phyloP scores from a whole-genome alignment of 2,888 invertebrate genomes.

The Anthophora plumipes region DNA sequence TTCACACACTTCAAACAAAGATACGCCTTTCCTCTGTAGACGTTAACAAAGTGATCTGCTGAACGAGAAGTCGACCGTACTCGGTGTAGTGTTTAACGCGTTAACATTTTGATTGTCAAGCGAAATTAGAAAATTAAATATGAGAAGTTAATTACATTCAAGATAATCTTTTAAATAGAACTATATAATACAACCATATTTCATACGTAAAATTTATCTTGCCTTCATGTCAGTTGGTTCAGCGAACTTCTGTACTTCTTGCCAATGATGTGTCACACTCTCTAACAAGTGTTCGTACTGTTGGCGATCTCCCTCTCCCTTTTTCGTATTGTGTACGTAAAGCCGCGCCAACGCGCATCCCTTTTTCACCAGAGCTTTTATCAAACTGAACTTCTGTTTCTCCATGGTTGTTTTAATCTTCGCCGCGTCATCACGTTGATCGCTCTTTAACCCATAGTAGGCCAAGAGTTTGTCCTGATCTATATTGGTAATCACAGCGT shows the following conservation, averaged over 20 bases:
- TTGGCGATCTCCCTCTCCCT: constrained; percentile 76
- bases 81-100: too few species aligned
- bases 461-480: constrained; percentile 92
- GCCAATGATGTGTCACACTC: constrained; percentile 88
- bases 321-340: constrained; percentile 82
- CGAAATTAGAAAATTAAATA: too few species aligned
- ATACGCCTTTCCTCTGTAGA: too few species aligned
- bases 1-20: too few species aligned
- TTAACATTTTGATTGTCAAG: too few species aligned
- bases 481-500: constrained; percentile 89
- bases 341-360: constrained; percentile 90
- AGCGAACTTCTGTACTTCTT: constrained; percentile 91
- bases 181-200: not conserved
- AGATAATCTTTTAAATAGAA: too few species aligned
- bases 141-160: too few species aligned
- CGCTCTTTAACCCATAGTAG: constrained; percentile 93
- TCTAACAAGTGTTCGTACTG: constrained; percentile 84
- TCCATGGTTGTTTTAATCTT: constrained; percentile 95
- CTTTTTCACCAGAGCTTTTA: constrained; percentile 92
- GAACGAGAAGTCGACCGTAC: too few species aligned
- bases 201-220: constrained; percentile 63
- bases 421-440: constrained; percentile 92
- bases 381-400: constrained; percentile 91
- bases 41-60: too few species aligned
- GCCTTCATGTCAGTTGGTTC: constrained; percentile 93